phyloP scores from a whole-genome alignment of 1,140 invertebrate species.

The Parasteatoda tepidariorum region DNA sequence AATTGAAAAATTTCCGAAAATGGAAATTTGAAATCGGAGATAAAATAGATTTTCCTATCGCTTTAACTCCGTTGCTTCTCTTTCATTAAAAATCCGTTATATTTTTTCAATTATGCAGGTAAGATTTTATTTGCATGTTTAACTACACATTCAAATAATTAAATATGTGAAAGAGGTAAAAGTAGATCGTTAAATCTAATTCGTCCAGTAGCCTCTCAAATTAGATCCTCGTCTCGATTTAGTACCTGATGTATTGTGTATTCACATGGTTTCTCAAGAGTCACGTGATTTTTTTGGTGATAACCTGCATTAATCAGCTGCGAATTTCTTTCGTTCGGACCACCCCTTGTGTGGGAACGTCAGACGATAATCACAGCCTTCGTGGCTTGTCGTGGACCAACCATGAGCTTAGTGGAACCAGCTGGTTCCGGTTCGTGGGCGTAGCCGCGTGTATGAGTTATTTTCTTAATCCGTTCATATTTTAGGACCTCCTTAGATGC shows the following conservation, averaged over 20 bases:
- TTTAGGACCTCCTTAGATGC: constrained; percentile 38
- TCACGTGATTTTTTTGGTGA: constrained; percentile 29
- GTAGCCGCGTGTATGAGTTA: constrained; percentile 26
- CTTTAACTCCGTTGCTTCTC: too few relatives aligned
- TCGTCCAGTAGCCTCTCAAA: too few relatives aligned
- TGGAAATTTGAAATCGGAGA: too few relatives aligned
- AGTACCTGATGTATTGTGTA: too few relatives aligned
- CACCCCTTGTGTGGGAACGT: constrained; percentile 45
- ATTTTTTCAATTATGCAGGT: too few relatives aligned
- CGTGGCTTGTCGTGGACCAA: constrained; percentile 44
- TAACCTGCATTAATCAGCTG: constrained; percentile 50
- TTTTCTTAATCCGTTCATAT: constrained; percentile 53
- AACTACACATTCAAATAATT: neutral
- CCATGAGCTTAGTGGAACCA: constrained; percentile 43
- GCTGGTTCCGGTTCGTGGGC: constrained; percentile 50
- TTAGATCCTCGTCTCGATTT: too few relatives aligned
- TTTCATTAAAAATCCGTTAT: too few relatives aligned
- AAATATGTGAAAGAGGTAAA: constrained; percentile 6
- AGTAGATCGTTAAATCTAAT: neutral
- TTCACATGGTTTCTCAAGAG: constrained; percentile 7
- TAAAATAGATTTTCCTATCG: too few relatives aligned
- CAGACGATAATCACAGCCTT: constrained; percentile 56
- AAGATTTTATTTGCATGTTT: too few relatives aligned
- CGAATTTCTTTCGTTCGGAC: constrained; percentile 15
- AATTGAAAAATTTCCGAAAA: too few relatives aligned